Conservation (phyloP, 92 coral and sea anemone species). For the Desmophyllum pertusum region DNA sequence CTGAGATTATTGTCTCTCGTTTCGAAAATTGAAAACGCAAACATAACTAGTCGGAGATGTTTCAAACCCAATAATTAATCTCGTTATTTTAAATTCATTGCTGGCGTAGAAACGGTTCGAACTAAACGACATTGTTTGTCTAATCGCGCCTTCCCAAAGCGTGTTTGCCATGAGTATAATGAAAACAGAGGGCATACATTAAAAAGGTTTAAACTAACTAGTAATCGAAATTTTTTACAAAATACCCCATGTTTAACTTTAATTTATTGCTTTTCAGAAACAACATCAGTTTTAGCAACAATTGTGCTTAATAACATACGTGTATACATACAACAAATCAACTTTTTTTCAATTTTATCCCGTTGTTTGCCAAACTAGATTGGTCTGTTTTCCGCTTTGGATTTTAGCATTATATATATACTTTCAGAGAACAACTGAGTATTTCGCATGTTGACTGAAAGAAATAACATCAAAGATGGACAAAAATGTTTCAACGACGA, state of each 20-base stretch:
- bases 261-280: not conserved
- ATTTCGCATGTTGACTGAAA: not conserved
- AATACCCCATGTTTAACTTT: not conserved
- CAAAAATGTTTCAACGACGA: not conserved
- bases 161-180: not conserved
- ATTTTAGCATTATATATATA: not conserved
- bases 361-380: slow-evolving; percentile 6
- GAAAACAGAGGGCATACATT: not conserved
- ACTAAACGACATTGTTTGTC: slow-evolving; percentile 5
- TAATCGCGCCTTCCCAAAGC: not conserved
- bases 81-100: not conserved
- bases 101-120: not conserved
- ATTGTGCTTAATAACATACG: not conserved
- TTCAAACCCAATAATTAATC: not conserved
- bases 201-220: not conserved
- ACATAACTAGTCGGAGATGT: not conserved
- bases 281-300: slow-evolving; percentile 17
- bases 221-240: not conserved
- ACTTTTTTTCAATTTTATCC: not conserved
- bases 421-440: not conserved
- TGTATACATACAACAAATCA: slow-evolving; percentile 10
- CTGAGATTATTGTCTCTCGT: not conserved
- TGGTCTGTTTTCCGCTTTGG: not conserved
- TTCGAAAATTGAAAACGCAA: not conserved
- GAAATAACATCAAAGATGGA: not conserved